phyloP scores from a whole-genome alignment of 2,797 vertebrate species.

The Uromys caudimaculatus region DNA sequence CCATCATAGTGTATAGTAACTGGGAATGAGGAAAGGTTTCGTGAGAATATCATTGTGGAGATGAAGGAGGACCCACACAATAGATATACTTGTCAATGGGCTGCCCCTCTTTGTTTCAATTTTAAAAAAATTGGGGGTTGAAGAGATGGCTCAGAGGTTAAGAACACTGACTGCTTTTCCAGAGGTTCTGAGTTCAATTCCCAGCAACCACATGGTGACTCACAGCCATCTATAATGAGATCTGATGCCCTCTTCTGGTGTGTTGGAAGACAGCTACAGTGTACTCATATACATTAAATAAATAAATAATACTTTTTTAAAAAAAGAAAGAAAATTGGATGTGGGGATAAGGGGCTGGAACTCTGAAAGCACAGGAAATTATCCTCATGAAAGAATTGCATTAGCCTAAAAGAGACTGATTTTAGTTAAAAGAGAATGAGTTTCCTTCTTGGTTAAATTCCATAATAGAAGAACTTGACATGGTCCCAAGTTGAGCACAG shows the following conservation, averaged over 20 bases:
- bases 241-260: too few species aligned
- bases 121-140: not conserved
- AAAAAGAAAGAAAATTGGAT: not conserved
- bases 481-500: conserved; percentile 51
- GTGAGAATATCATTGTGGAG: not conserved
- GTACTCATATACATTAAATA: too few species aligned
- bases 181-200: too few species aligned
- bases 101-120: not conserved
- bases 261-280: too few species aligned
- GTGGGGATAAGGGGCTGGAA: not conserved
- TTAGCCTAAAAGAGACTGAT: not conserved
- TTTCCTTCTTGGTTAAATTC: conserved; percentile 47
- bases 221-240: too few species aligned
- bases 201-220: too few species aligned
- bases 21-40: not conserved
- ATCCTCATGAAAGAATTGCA: not conserved
- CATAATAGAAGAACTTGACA: conserved; percentile 66
- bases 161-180: too few species aligned
- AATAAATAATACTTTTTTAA: too few species aligned
- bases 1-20: not conserved
- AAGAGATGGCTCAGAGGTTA: too few species aligned
- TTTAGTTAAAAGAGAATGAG: not conserved
- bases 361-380: conserved; percentile 2
- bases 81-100: not conserved
- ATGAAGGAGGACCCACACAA: not conserved